Base-by-base conservation (phyloP, 2,797 vertebrate species). In the Enteromius viviparus region DNA sequence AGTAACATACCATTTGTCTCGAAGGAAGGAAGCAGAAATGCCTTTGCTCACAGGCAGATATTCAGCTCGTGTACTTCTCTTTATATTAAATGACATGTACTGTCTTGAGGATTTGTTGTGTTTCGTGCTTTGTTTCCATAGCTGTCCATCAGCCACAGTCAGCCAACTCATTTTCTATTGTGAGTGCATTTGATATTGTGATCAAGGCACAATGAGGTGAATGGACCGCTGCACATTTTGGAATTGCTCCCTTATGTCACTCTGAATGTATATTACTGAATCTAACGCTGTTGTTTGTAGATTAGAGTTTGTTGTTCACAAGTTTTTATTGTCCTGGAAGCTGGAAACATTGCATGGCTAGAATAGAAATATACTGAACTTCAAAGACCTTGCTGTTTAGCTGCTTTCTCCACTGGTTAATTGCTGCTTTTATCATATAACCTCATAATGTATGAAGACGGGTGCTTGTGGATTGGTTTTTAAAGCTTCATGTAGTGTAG, bases 161-260 rank as follows among this genome's bases (percentile, higher is more conserved):
- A 51, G 58, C 32, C 58, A 74, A 65, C 77, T 81, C 3, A 23
- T 42, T 82, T 80, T 68, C 37, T 81, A 47, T 62, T 77, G 65
- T 75, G 64, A 40, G 40, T 72, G 76, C 55, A 29, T 84, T 45
- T 82, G 75, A 78, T 78, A 75, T 69, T 80, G 64, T 23, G 71
- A 70, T 80, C 7, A 77, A 64, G 53, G 19, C 68, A 51, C 23
- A 58, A 12, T 85, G 76, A 76, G 70, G 65, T 37, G 58, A 47
- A 60, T 53, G 21, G 53, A 58, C 76, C 45, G 2, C 79, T 72
- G 79, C 29, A 64, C 42, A 75, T 77, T 65, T 53, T 62, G 19
- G 65, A 83, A 62, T 69, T 83, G 75, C 81, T 70, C 64, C 74
- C 62, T 77, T 76, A 19, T 66, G 26, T 15, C 29, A 40, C 42